Conservation (phyloP, 1,140 invertebrate genomes). For the Bombus waltoni region DNA sequence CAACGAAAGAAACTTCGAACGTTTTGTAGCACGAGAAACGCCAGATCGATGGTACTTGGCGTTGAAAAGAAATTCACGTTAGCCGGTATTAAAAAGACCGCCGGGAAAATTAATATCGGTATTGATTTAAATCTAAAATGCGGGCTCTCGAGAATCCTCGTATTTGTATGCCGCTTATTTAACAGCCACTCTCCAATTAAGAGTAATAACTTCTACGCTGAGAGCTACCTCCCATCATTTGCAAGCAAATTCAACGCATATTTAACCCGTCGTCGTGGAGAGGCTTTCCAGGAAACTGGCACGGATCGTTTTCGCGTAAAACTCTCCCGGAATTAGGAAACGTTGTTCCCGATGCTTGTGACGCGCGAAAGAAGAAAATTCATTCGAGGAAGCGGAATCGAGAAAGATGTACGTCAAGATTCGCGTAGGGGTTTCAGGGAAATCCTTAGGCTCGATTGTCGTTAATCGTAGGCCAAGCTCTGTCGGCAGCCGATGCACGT, state of each 20-base stretch:
- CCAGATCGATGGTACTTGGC: background rate
- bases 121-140: background rate
- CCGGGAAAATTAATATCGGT: background rate
- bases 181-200: slow-evolving; percentile 1
- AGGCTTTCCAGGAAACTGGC: slow-evolving; percentile 13
- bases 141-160: background rate
- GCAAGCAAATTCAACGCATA: slow-evolving; percentile 35
- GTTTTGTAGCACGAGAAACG: background rate
- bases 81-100: background rate
- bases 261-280: background rate
- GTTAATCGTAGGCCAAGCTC: slow-evolving; percentile 57
- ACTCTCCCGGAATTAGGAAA: slow-evolving; percentile 42
- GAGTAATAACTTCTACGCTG: background rate
- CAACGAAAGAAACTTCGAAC: no score
- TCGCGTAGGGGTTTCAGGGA: slow-evolving; percentile 59
- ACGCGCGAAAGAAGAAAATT: slow-evolving; percentile 18
- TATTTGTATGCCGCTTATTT: background rate
- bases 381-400: slow-evolving; percentile 28
- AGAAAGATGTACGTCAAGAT: slow-evolving; percentile 46
- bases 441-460: slow-evolving; percentile 62
- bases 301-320: slow-evolving; percentile 5
- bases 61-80: background rate
- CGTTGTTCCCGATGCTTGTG: background rate
- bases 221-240: background rate
- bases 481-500: slow-evolving; percentile 62